A percentile compares a stretch with the other conserved stretches of the same genome.
These are phyloP conservation scores for Chrysaora quinquecirrha DNA, from an alignment of 30 jellyfish, hydroid and myxozoan genomes.

Conservation along the genomic window DNA sequence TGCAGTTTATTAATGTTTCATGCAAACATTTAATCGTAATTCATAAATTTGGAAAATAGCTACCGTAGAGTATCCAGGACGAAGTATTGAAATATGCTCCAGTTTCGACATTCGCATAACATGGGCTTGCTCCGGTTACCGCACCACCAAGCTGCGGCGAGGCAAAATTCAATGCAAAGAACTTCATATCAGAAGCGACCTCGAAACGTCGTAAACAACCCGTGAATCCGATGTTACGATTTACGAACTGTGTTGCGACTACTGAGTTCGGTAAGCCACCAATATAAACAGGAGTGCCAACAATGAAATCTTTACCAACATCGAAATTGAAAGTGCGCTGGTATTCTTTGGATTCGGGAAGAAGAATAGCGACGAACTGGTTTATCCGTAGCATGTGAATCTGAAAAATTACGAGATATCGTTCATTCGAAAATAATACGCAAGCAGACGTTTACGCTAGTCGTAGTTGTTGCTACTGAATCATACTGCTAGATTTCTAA, in stretches of 20 bases:
- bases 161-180: slow-evolving; percentile 74
- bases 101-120: slow-evolving; percentile 88
- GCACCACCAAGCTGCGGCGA: slow-evolving; percentile 85
- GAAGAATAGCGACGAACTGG: slow-evolving; percentile 85
- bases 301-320: slow-evolving; percentile 37
- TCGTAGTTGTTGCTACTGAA: too few relatives aligned
- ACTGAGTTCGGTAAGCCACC: slow-evolving; percentile 94
- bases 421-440: too few relatives aligned
- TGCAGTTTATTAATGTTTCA: too few relatives aligned
- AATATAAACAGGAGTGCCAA: slow-evolving; percentile 82
- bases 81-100: slow-evolving; percentile 84
- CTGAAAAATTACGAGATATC: too few relatives aligned
- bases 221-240: slow-evolving; percentile 68
- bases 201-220: slow-evolving; percentile 96
- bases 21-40: neutral
- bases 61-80: slow-evolving; percentile 90
- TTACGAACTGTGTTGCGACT: slow-evolving; percentile 55
- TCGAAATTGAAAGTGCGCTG: slow-evolving; percentile 50
- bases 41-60: neutral
- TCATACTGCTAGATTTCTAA: too few relatives aligned
- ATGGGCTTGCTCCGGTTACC: slow-evolving; percentile 81
- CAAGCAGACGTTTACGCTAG: too few relatives aligned
- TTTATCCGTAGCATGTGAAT: slow-evolving; percentile 84
- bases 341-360: slow-evolving; percentile 95
- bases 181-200: slow-evolving; percentile 87